phyloP scores from a whole-genome alignment of 2,113 vertebrate species.

The Rhinopomastus cyanomelas region DNA sequence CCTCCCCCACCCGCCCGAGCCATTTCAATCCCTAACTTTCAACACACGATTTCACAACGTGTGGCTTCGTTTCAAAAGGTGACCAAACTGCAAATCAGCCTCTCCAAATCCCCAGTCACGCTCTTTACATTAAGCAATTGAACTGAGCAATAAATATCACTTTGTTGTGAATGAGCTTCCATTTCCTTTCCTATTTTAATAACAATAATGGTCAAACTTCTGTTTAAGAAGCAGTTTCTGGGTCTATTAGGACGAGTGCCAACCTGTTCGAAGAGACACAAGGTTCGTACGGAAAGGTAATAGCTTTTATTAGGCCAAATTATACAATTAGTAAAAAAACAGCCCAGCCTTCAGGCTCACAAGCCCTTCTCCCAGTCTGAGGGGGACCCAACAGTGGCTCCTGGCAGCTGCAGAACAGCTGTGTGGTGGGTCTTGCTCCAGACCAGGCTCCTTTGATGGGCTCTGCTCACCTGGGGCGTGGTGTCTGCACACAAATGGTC shows the following conservation, averaged over 20 bases:
- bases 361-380: not conserved
- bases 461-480: not conserved
- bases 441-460: not conserved
- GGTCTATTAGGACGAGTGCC: slow-evolving; percentile 35
- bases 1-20: not conserved
- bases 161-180: slow-evolving; percentile 31
- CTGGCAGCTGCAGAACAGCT: slow-evolving; percentile 6
- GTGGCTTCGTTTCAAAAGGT: slow-evolving; percentile 11
- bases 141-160: slow-evolving; percentile 36
- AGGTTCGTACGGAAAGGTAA: slow-evolving; percentile 46
- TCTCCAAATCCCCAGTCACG: not conserved
- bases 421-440: not conserved
- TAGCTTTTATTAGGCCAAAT: slow-evolving; percentile 53
- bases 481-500: rapidly evolving
- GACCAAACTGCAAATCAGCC: slow-evolving; percentile 21
- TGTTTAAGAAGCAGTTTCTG: slow-evolving; percentile 47
- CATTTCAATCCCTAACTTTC: not conserved
- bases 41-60: not conserved
- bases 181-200: slow-evolving; percentile 44
- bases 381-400: not conserved
- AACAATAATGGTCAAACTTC: slow-evolving; percentile 24
- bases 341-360: not conserved
- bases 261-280: slow-evolving; percentile 23
- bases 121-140: slow-evolving; percentile 43
- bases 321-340: slow-evolving; percentile 36